Percentiles rank a stretch among this genome's conserved stretches.
phyloP scores from a whole-genome alignment of 2,888 invertebrate genomes.

The Axea sp. region DNA sequence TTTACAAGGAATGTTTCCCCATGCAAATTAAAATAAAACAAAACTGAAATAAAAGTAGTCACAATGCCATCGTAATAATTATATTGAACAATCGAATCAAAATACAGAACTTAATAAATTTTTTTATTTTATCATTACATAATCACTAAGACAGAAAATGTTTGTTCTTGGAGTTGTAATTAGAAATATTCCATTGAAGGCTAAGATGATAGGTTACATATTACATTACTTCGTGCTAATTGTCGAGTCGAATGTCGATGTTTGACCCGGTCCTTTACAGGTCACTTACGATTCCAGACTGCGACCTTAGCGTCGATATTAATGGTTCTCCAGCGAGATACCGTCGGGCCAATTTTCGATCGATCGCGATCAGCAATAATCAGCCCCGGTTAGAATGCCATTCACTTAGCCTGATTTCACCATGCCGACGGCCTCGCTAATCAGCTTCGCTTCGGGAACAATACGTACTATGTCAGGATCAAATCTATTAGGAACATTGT shows the following conservation, averaged over 20 bases:
- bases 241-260: constrained; percentile 32
- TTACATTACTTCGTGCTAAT: constrained; percentile 49
- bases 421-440: constrained; percentile 57
- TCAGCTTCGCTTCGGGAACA: constrained; percentile 60
- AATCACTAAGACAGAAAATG: too few species aligned
- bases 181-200: too few species aligned
- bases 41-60: too few species aligned
- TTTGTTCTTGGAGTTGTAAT: too few species aligned
- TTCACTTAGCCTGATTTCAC: constrained; percentile 70
- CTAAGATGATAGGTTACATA: constrained; percentile 43
- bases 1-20: too few species aligned
- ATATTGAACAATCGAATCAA: too few species aligned
- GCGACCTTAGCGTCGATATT: constrained; percentile 66
- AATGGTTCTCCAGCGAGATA: constrained; percentile 71
- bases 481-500: constrained; percentile 59
- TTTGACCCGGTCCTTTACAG: constrained; percentile 48
- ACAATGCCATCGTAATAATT: too few species aligned
- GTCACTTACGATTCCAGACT: constrained; percentile 44
- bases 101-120: too few species aligned
- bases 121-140: too few species aligned
- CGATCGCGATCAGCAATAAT: constrained; percentile 73
- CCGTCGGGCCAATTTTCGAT: constrained; percentile 71
- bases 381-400: constrained; percentile 70
- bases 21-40: too few species aligned
- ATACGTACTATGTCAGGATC: constrained; percentile 56